Conservation (phyloP, 1,140 invertebrate genomes). For the Adoxophyes honmai region DNA sequence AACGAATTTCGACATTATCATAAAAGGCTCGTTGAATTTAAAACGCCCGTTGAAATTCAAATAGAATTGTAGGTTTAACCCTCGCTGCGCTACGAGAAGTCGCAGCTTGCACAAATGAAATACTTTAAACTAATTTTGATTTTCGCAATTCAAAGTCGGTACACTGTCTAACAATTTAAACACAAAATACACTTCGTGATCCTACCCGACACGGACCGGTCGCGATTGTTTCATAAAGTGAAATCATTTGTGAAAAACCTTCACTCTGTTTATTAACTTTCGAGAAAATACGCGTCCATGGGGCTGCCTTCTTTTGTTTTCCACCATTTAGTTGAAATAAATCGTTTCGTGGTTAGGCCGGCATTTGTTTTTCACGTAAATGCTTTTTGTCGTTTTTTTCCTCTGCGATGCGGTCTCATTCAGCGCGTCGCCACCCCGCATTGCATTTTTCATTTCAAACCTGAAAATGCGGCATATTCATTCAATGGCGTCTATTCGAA, state of each 20-base stretch:
- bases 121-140: constrained; percentile 5
- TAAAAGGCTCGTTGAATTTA: constrained; percentile 44
- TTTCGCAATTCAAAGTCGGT: not conserved
- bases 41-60: constrained; percentile 39
- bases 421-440: constrained; percentile 34
- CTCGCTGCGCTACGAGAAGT: not conserved
- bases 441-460: constrained; percentile 66
- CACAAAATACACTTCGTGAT: no score
- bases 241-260: no score
- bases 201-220: no score
- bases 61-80: constrained; percentile 18
- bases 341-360: not conserved
- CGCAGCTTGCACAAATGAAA: constrained; percentile 7
- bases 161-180: no score
- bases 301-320: not conserved
- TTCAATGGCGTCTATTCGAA: constrained; percentile 16
- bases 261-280: no score
- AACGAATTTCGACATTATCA: constrained; percentile 30
- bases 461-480: constrained; percentile 48
- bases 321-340: not conserved
- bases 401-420: constrained; percentile 46
- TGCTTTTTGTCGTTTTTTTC: constrained; percentile 52
- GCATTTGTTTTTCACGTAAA: constrained; percentile 25
- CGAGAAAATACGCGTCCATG: no score
- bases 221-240: no score